phyloP scores from a whole-genome alignment of 2,888 invertebrate genomes.

The Hyppa rectilinea region DNA sequence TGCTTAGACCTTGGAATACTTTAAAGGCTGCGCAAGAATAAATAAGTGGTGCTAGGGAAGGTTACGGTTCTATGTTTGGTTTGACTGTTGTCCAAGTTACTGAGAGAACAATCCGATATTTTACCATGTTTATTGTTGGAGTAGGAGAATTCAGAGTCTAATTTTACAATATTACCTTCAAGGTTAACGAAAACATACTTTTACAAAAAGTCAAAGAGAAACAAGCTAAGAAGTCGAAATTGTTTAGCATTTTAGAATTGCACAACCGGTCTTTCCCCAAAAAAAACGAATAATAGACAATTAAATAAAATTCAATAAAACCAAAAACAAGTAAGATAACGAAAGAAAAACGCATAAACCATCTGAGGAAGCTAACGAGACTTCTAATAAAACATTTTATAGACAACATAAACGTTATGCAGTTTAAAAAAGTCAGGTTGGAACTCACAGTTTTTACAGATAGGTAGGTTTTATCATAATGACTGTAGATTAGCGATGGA shows the following conservation, averaged over 20 bases:
- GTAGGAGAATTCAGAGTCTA: neutral
- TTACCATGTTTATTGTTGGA: neutral
- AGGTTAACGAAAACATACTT: neutral
- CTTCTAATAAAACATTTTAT: conserved; percentile 54
- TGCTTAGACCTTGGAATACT: conserved; percentile 18
- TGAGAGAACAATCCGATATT: neutral
- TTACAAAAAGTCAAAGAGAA: neutral
- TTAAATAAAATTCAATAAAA: neutral
- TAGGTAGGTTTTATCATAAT: conserved; percentile 60
- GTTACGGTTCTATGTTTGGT: neutral
- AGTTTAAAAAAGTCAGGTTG: conserved; percentile 47
- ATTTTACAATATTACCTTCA: neutral
- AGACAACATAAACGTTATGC: conserved; percentile 46
- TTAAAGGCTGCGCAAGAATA: conserved; percentile 26
- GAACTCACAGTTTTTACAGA: conserved; percentile 33
- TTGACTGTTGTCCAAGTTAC: neutral
- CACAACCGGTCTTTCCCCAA: neutral
- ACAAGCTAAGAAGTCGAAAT: neutral
- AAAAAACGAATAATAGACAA: too few relatives aligned
- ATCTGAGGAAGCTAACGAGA: conserved; percentile 26
- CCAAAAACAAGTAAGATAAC: neutral
- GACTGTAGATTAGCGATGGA: conserved; percentile 59
- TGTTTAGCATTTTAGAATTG: neutral
- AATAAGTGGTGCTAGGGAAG: neutral
- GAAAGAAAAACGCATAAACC: conserved; percentile 21